phyloP scores from a whole-genome alignment of 2,888 invertebrate species.

The Baccha elongata region DNA sequence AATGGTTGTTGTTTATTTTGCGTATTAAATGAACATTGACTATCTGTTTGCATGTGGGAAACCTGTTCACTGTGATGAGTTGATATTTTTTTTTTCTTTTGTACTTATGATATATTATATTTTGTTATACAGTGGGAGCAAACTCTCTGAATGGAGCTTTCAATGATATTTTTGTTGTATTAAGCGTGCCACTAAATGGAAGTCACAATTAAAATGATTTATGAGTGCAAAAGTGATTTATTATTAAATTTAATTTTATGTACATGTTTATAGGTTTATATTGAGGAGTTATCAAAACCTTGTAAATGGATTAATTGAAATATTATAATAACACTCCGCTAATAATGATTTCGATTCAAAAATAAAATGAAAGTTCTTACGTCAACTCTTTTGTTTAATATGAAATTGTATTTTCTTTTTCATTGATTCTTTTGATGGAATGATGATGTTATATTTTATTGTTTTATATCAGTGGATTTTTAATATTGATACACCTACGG shows the following conservation, averaged over 20 bases:
- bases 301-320: background rate
- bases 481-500: too few relatives aligned
- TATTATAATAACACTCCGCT: too few relatives aligned
- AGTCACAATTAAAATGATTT: conserved; percentile 5
- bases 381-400: conserved; percentile 20
- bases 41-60: conserved; percentile 7
- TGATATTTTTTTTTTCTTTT: conserved; percentile 1
- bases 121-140: conserved; percentile 11
- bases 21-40: conserved; percentile 5
- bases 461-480: too few relatives aligned
- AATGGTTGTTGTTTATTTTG: conserved; percentile 51
- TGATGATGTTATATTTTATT: too few relatives aligned
- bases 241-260: background rate
- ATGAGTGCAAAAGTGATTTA: conserved; percentile 7
- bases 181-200: conserved; percentile 22
- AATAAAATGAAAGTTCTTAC: conserved; percentile 20
- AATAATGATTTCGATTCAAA: background rate
- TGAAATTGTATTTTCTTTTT: too few relatives aligned
- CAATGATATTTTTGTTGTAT: background rate
- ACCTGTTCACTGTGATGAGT: conserved; percentile 14
- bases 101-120: background rate
- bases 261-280: background rate
- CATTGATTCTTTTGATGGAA: too few relatives aligned
- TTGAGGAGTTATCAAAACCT: background rate
- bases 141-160: conserved; percentile 4